phyloP scores from a whole-genome alignment of 2,888 invertebrate genomes.

The Apoda limacodes region DNA sequence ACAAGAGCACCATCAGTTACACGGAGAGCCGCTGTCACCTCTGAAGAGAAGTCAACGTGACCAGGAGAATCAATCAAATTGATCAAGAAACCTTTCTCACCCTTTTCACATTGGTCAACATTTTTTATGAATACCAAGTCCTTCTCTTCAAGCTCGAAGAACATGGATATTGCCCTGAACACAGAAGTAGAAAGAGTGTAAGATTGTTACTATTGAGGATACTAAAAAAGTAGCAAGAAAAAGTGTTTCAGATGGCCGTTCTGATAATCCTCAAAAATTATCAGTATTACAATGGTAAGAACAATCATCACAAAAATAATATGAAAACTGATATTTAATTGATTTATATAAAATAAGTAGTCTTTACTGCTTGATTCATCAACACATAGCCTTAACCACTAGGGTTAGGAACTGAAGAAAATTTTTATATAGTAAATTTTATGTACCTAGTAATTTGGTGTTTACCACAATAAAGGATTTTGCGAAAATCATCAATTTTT shows the following conservation, averaged over 20 bases:
- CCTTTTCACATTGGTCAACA: constrained; percentile 91
- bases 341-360: no score
- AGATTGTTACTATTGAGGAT: no score
- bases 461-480: no score
- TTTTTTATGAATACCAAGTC: constrained; percentile 95
- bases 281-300: constrained; percentile 62
- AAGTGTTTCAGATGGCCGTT: constrained; percentile 67
- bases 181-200: constrained; percentile 9
- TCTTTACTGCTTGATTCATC: no score
- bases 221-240: neutral
- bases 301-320: constrained; percentile 58
- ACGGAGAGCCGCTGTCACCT: constrained; percentile 99
- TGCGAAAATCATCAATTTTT: no score
- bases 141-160: constrained; percentile 95
- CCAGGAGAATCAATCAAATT: constrained; percentile 99
- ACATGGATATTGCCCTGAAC: constrained; percentile 97
- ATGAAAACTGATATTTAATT: no score
- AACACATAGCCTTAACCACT: no score
- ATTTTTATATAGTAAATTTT: no score
- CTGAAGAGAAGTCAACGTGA: constrained; percentile 99
- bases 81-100: constrained; percentile 96
- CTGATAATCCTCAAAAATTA: constrained; percentile 56
- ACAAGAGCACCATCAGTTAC: constrained; percentile 99
- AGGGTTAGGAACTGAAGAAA: no score
- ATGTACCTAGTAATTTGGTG: no score